Conservation (phyloP, 2,888 invertebrate species). For the Drosophila eohydei region DNA sequence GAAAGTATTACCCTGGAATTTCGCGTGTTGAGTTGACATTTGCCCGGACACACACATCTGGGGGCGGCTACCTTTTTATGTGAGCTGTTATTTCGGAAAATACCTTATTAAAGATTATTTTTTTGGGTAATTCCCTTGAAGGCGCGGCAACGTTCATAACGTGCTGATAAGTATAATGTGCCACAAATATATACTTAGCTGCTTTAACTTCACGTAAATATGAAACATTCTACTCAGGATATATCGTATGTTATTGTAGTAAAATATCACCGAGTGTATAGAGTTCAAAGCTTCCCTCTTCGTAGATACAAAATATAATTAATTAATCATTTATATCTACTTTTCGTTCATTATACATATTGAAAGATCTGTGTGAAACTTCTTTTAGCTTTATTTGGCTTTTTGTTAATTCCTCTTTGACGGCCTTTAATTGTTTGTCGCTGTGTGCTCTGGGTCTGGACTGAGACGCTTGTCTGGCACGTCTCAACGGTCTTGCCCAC, state of each 20-base stretch:
- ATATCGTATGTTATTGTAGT: neutral
- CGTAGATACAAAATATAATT: neutral
- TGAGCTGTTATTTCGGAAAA: constrained; percentile 54
- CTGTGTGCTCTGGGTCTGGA: constrained; percentile 45
- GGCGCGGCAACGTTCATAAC: constrained; percentile 52
- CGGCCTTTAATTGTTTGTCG: constrained; percentile 73
- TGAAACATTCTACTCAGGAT: neutral
- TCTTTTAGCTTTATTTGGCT: constrained; percentile 20
- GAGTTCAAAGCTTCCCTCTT: neutral
- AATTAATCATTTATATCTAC: neutral
- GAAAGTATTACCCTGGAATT: constrained; percentile 80
- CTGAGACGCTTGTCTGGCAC: constrained; percentile 61
- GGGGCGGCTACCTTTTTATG: constrained; percentile 72
- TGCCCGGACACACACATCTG: constrained; percentile 71
- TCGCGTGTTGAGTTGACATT: constrained; percentile 84
- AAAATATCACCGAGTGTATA: neutral
- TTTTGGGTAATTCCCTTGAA: constrained; percentile 34
- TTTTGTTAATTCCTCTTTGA: constrained; percentile 57
- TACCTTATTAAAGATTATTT: constrained; percentile 54
- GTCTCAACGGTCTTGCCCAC: constrained; percentile 55
- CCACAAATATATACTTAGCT: neutral
- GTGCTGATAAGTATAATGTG: constrained; percentile 29
- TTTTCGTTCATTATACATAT: neutral
- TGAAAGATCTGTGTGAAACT: neutral
- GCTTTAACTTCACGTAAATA: neutral